Base-by-base conservation (phyloP, 2,797 vertebrate genomes). In the Phataginus tetradactyla region DNA sequence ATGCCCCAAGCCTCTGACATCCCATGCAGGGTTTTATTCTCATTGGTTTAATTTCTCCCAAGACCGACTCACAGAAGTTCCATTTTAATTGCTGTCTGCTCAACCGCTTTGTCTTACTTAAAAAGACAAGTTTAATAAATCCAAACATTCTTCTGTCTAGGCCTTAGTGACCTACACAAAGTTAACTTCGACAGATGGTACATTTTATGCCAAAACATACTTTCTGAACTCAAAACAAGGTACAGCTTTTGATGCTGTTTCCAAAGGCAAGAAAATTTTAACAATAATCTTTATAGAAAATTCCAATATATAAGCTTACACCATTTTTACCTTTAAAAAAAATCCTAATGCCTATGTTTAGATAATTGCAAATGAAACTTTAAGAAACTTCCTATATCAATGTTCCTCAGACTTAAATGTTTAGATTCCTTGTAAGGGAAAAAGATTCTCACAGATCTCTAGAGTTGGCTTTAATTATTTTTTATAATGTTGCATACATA, bases 111-210 rank as follows among this genome's bases (percentile, higher is more conserved):
- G 77, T 94, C 72, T 95, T 94, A 94, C 77, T 90, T 94, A 83
- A 94, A 92, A 89, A 94, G 89, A 94, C 77, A 94, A 92, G 49
- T 85, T 95, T 69, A 77, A 94, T 81, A 87, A 96, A 90, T 68
- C 27, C 78, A 94, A 90, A 94, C 74, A 63, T 94, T 94, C n/a
- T 96, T 95, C 27, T 75, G 29, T 95, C 84, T 78, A 80, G 85
- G 74, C 96, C 77, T 95, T 51, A 88, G 29, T 55, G 88, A 87
- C 59, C 78, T 89, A 37, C 57, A 71, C 37, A 23, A 96, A 75
- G 84, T 86, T 95, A 94, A 93, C 49, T 96, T 84, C 86, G 86
- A 95, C 20, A 27, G 93, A 93, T 93, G 72, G 75, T 72, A 63
- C 83, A 63, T 88, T 91, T 94, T 88, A 96, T 94, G 72, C 55